Evolutionary conservation across 1,140 invertebrate genomes (phyloP).

Genomic region (Aleiodes sp.): DNA sequence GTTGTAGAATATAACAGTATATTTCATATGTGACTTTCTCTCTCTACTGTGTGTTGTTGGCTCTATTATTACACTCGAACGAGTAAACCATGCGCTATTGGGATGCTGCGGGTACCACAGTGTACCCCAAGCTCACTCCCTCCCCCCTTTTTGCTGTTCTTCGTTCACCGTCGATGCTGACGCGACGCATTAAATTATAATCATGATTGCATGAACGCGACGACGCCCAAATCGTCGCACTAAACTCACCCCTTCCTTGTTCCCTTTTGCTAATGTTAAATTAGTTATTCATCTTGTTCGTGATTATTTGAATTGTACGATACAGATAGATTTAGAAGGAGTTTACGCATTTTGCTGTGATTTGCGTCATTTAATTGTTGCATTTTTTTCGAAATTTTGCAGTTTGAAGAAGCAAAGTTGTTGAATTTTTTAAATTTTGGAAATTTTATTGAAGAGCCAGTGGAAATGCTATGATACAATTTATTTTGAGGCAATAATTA

Average conservation of each 20-base stretch:
- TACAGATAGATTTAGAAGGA: no score
- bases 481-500: no score
- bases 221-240: slow-evolving; percentile 21
- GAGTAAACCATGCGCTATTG: slow-evolving; percentile 29
- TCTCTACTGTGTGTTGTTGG: background rate
- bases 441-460: no score
- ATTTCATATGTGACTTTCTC: background rate
- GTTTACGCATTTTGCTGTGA: no score
- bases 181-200: slow-evolving; percentile 39
- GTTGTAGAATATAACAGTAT: slow-evolving; percentile 60
- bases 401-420: no score
- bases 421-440: no score
- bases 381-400: no score
- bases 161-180: slow-evolving; percentile 34
- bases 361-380: no score
- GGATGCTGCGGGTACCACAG: background rate
- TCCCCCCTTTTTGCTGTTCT: slow-evolving; percentile 25
- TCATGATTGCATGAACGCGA: slow-evolving; percentile 31
- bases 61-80: slow-evolving; percentile 41
- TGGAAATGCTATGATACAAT: no score
- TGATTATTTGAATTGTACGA: no score
- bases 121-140: background rate
- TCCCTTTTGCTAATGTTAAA: background rate
- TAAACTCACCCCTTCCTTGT: background rate
- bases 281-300: background rate